These are phyloP conservation scores for Anthophora plumipes DNA, from an alignment of 2,888 invertebrate species.

Conservation along the genomic window DNA sequence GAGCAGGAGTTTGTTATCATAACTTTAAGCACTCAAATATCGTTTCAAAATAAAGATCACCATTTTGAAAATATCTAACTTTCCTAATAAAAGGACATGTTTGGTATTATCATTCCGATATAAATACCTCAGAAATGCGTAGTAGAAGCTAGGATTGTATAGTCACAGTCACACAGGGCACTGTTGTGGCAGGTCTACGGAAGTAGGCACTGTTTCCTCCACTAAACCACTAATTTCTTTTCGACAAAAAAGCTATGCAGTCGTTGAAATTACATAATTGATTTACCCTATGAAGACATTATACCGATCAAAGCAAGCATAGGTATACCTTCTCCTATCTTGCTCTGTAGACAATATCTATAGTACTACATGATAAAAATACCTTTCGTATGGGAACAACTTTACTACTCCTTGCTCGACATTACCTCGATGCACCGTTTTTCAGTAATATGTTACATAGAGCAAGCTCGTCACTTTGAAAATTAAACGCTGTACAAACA, in stretches of 20 bases:
- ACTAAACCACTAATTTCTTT: conserved; percentile 82
- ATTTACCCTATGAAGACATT: conserved; percentile 78
- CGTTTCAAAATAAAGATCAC: conserved; percentile 67
- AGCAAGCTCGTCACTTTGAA: conserved; percentile 69
- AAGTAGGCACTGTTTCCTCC: conserved; percentile 84
- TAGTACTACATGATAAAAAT: conserved; percentile 70
- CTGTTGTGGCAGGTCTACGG: conserved; percentile 84
- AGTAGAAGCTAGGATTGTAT: conserved; percentile 84
- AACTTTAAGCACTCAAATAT: conserved; percentile 66
- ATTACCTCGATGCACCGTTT: conserved; percentile 65
- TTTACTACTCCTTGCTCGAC: conserved; percentile 66
- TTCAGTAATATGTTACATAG: conserved; percentile 67
- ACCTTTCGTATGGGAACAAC: conserved; percentile 65
- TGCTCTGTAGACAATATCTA: conserved; percentile 77
- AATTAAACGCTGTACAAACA: conserved; percentile 69
- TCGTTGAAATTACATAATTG: conserved; percentile 76
- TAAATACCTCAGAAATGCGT: conserved; percentile 84
- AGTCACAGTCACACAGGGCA: conserved; percentile 84
- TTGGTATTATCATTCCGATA: conserved; percentile 84
- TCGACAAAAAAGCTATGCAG: conserved; percentile 80
- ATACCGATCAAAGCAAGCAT: conserved; percentile 82
- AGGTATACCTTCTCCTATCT: conserved; percentile 84
- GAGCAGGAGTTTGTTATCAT: conserved; percentile 66
- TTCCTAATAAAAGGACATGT: conserved; percentile 80
- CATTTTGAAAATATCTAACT: conserved; percentile 61